Conservation (phyloP, 2,113 vertebrate species). For the Phaethon lepturus region DNA sequence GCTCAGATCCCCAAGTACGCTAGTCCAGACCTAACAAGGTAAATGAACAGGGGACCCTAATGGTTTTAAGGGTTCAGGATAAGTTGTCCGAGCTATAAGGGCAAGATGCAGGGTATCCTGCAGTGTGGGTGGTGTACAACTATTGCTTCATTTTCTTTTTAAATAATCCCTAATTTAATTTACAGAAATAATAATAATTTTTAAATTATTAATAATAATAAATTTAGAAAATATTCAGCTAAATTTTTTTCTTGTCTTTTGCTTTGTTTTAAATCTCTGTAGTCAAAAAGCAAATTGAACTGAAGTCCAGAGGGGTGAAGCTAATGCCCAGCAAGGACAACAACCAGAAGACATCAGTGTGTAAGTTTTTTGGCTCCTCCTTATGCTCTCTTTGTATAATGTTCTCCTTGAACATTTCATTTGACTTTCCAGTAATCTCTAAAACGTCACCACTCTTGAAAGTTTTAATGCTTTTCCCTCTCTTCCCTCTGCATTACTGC, state of each 20-base stretch:
- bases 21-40: fast-evolving
- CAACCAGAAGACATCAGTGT: constrained; percentile 98
- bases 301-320: constrained; percentile 97
- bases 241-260: neutral
- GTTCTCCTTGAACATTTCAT: constrained; percentile 52
- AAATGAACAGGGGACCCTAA: fast-evolving
- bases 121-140: fast-evolving
- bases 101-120: neutral
- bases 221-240: neutral
- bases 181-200: no score
- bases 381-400: neutral
- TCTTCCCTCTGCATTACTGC: constrained; percentile 47
- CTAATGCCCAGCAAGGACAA: constrained; percentile 98
- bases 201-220: no score
- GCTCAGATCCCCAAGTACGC: neutral
- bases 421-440: constrained; percentile 16
- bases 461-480: constrained; percentile 15
- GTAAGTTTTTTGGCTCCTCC: constrained; percentile 82
- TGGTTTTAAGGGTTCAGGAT: neutral
- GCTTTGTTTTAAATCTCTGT: constrained; percentile 21
- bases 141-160: fast-evolving
- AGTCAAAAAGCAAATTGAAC: constrained; percentile 99
- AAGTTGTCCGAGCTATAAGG: fast-evolving
- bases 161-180: neutral
- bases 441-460: neutral